phyloP scores from a whole-genome alignment of 1,140 invertebrate genomes.

The Acyrthosiphon pisum region DNA sequence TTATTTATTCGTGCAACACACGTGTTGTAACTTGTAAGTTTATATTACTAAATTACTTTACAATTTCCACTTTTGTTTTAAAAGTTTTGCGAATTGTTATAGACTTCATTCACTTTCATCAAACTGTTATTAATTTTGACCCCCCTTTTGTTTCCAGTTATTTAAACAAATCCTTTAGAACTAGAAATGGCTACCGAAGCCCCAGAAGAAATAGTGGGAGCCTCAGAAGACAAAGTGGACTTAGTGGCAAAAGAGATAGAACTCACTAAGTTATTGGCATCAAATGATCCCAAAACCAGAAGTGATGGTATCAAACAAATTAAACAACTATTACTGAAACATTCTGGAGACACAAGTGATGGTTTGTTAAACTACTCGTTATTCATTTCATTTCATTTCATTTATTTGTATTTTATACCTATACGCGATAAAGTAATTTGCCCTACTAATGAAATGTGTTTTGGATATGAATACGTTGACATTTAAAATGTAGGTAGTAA shows the following conservation, averaged over 20 bases:
- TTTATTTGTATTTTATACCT: not conserved
- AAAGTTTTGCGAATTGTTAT: not conserved
- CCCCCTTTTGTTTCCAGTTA: not conserved
- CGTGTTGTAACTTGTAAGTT: not conserved
- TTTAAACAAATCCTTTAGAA: not conserved
- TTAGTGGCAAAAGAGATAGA: slow-evolving; percentile 16
- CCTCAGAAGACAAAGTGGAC: not conserved
- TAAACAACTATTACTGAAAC: not conserved
- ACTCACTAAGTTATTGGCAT: slow-evolving; percentile 28
- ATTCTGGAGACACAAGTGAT: slow-evolving; percentile 2
- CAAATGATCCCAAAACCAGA: slow-evolving; percentile 42
- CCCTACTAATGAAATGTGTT: not conserved
- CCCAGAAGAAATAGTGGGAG: not conserved
- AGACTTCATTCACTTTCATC: not conserved
- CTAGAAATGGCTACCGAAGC: not conserved
- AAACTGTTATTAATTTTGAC: not conserved
- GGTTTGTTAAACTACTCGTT: not conserved
- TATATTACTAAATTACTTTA: too few species aligned
- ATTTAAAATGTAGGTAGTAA: too few species aligned
- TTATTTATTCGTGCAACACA: not conserved
- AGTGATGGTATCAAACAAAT: slow-evolving; percentile 33
- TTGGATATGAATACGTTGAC: not conserved
- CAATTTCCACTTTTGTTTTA: not conserved
- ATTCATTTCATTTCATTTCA: not conserved
- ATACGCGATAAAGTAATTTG: not conserved